phyloP scores from a whole-genome alignment of 2,113 vertebrate species.

The Lamprotornis superbus region DNA sequence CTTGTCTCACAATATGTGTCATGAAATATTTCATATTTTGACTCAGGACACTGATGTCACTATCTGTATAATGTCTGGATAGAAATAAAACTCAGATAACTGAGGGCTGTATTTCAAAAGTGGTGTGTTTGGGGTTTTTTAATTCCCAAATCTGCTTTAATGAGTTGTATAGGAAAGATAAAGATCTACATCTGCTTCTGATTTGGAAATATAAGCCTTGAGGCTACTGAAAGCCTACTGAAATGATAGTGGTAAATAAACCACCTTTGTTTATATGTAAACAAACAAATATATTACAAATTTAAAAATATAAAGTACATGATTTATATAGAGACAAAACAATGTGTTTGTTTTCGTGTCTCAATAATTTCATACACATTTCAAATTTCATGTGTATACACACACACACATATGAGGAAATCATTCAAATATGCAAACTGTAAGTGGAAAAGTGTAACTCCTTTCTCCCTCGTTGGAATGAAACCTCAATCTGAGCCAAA shows the following conservation, averaged over 20 bases:
- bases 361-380: not conserved
- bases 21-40: not conserved
- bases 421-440: not conserved
- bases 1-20: not conserved
- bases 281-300: not conserved
- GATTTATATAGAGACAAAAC: not conserved
- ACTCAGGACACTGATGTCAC: not conserved
- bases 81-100: not conserved
- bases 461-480: not conserved
- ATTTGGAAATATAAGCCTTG: not conserved
- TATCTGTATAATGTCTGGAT: not conserved
- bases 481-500: not conserved
- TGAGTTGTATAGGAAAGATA: not conserved
- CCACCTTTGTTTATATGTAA: not conserved
- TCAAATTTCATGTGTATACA: rapidly evolving
- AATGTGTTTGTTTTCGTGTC: not conserved
- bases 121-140: not conserved
- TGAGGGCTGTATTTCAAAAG: not conserved
- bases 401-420: not conserved
- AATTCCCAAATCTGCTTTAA: not conserved
- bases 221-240: not conserved
- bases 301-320: not conserved
- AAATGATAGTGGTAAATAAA: not conserved
- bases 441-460: not conserved
- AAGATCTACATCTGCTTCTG: not conserved